Base-by-base conservation (phyloP, 2,888 invertebrate species). In the Caenorhabditis parvicauda region DNA sequence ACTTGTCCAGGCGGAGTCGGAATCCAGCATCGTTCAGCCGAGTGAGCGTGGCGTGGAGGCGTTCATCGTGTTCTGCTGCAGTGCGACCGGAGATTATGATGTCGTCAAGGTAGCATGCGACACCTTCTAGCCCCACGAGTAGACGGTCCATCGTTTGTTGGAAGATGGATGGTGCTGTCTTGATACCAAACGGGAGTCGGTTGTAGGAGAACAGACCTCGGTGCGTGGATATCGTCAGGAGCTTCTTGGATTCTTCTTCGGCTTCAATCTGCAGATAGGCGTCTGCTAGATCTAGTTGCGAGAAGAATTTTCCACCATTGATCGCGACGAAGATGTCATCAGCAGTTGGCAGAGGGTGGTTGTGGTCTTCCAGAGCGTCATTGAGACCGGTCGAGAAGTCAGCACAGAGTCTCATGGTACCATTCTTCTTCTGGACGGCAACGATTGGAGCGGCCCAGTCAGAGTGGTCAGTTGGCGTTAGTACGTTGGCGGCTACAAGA, bases 361-460 rank as follows among this genome's bases (percentile, higher is more conserved):
- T 57, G 28, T 67, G 32, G 19, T 47, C 27, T 9, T 59, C 47
- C 5, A 73, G 44, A 7, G 56, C 46, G 25, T 58, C 59, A 44
- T 74, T 75, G 9, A 74, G 53, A 7, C 71, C 71, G 3, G 63
- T 66, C 7, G 59, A 60, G 53, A 60, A 75, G 44, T 75, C 72
- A 17, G 64, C 62, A 28, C 74, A 75, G 27, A 72, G 14, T 25
- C 74, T 52, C 7, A 67, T 41, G 7, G 54, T 24, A 6, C 74
- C 74, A 24, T 68, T 63, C 14, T 61, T 41, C 54, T 74, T 74
- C 21, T 32, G 28, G 5, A 70, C 68, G 29, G 57, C 53, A 3
- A 72, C 58, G 22, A 71, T 62, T 1, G 74, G 74, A 0, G 74
- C 62, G n/a, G 67, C 69, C 67, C 69, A 73, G 0, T 59, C 53